Evolutionary conservation across 2,888 invertebrate genomes (phyloP).

Genomic region (Volucella bombylans): DNA sequence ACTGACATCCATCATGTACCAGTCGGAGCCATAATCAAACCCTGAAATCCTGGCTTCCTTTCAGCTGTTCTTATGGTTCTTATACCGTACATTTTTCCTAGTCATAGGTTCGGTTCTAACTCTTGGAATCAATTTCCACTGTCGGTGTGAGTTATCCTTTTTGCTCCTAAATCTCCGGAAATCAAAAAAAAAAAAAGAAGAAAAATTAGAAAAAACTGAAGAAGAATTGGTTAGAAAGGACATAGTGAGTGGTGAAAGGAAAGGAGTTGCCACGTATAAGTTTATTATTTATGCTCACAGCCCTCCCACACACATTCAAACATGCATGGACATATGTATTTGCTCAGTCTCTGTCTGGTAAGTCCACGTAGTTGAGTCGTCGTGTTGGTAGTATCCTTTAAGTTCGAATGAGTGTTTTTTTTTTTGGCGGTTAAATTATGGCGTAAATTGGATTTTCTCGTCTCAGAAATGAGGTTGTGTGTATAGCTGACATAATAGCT

Average conservation of each 20-base stretch:
- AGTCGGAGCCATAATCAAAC: too few relatives aligned
- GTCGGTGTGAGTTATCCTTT: constrained; percentile 35
- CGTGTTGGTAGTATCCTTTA: constrained; percentile 26
- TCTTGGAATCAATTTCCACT: constrained; percentile 12
- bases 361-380: too few relatives aligned
- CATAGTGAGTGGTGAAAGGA: too few relatives aligned
- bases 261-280: constrained; percentile 41
- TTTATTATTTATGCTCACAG: constrained; percentile 68
- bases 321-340: too few relatives aligned
- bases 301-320: neutral
- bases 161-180: constrained; percentile 25
- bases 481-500: neutral
- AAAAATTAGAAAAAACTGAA: neutral
- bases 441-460: constrained; percentile 66
- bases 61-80: too few relatives aligned
- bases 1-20: too few relatives aligned
- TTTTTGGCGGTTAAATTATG: constrained; percentile 67
- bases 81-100: too few relatives aligned
- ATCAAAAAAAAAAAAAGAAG: constrained; percentile 1
- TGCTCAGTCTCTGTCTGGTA: too few relatives aligned
- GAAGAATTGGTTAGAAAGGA: too few relatives aligned
- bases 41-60: too few relatives aligned
- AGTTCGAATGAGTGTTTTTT: constrained; percentile 48
- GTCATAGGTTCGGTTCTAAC: neutral
- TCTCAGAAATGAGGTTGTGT: neutral